Evolutionary conservation across 2,797 vertebrate species (phyloP).

Genomic region (Gobio occitaniae): DNA sequence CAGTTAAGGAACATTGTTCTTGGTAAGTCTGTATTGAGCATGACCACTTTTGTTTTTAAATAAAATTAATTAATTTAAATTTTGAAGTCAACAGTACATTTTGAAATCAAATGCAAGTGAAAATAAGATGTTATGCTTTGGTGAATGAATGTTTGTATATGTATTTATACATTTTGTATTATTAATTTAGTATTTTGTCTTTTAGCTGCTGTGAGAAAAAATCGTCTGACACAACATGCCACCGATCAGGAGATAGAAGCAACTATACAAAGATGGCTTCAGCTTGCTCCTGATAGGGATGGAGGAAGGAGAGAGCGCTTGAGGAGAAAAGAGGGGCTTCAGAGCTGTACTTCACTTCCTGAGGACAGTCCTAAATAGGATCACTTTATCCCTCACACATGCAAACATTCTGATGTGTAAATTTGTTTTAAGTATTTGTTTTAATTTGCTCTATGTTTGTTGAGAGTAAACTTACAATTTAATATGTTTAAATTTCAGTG

Average conservation of each 20-base stretch:
- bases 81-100: no score
- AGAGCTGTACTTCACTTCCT: background rate
- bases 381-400: background rate
- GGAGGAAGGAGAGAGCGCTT: no score
- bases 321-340: no score
- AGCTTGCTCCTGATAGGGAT: no score
- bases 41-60: background rate
- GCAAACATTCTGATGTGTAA: background rate
- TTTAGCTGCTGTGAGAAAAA: constrained; percentile 18
- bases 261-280: no score
- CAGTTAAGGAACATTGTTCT: background rate
- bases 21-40: background rate
- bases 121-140: no score
- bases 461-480: background rate
- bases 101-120: background rate
- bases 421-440: background rate
- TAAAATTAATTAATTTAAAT: background rate
- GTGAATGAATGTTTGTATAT: background rate
- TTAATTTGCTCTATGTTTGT: background rate
- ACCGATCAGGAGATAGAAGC: constrained; percentile 1
- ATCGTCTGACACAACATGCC: background rate
- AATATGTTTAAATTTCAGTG: background rate
- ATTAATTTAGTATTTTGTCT: background rate
- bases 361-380: no score
- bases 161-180: background rate